Conservation (phyloP, 2,113 vertebrate genomes). For the Hypanus sabinus region DNA sequence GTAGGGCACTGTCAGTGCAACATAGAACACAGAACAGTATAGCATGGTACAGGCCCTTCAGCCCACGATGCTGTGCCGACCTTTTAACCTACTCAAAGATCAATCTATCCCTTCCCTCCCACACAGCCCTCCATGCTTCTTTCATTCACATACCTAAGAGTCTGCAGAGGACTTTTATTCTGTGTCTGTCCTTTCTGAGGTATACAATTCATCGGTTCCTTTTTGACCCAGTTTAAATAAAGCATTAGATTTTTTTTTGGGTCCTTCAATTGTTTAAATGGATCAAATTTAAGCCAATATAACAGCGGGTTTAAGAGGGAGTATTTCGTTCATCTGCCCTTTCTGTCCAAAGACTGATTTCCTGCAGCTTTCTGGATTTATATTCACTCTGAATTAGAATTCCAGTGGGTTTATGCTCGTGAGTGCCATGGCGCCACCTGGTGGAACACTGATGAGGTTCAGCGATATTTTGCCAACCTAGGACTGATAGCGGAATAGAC, state of each 20-base stretch:
- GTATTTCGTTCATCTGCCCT: not conserved
- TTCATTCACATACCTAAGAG: not conserved
- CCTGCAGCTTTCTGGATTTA: not conserved
- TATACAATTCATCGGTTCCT: not conserved
- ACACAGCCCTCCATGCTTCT: no score
- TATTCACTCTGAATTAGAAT: not conserved
- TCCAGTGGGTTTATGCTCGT: not conserved
- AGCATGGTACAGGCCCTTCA: no score
- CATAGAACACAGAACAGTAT: no score
- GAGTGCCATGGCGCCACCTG: not conserved
- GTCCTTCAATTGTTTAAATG: not conserved
- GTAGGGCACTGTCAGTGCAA: no score
- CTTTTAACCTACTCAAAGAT: no score
- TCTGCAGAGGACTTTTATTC: not conserved
- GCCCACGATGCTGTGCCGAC: no score
- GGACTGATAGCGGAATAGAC: not conserved
- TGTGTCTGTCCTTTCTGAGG: not conserved
- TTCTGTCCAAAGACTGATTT: not conserved
- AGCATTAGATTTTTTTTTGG: not conserved
- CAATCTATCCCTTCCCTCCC: no score
- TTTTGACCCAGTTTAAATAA: conserved; percentile 1
- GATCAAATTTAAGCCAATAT: not conserved
- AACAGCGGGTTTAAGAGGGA: not conserved
- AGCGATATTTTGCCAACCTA: not conserved
- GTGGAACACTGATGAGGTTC: not conserved